Conservation (phyloP, 2,888 invertebrate species). For the Eristalinus sepulchralis region DNA sequence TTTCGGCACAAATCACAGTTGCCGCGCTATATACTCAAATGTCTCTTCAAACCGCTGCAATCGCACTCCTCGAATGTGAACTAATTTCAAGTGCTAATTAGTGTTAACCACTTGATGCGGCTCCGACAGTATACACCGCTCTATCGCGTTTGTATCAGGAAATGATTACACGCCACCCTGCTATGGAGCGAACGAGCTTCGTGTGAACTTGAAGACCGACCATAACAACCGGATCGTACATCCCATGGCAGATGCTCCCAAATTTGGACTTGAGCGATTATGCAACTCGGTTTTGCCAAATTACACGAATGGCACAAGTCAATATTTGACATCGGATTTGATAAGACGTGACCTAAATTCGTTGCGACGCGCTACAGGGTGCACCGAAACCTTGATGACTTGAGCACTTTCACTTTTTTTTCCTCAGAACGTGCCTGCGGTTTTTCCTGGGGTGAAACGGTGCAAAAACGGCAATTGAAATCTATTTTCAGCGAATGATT, state of each 20-base stretch:
- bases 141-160: neutral
- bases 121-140: neutral
- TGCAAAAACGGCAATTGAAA: neutral
- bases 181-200: neutral
- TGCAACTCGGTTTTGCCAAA: slow-evolving; percentile 7
- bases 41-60: neutral
- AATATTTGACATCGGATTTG: slow-evolving; percentile 23
- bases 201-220: slow-evolving; percentile 11
- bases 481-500: neutral
- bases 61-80: neutral
- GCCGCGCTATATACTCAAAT: neutral
- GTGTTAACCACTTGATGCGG: slow-evolving; percentile 15
- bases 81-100: slow-evolving; percentile 29
- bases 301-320: neutral
- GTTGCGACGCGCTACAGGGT: neutral
- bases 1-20: neutral
- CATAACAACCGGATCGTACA: neutral
- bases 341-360: slow-evolving; percentile 12
- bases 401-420: neutral
- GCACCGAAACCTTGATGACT: neutral
- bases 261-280: slow-evolving; percentile 2
- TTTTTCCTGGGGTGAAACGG: neutral
- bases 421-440: neutral
- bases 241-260: neutral
- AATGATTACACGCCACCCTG: neutral